Base-by-base conservation (phyloP, 2,888 invertebrate genomes). In the Ochropleura plecta region DNA sequence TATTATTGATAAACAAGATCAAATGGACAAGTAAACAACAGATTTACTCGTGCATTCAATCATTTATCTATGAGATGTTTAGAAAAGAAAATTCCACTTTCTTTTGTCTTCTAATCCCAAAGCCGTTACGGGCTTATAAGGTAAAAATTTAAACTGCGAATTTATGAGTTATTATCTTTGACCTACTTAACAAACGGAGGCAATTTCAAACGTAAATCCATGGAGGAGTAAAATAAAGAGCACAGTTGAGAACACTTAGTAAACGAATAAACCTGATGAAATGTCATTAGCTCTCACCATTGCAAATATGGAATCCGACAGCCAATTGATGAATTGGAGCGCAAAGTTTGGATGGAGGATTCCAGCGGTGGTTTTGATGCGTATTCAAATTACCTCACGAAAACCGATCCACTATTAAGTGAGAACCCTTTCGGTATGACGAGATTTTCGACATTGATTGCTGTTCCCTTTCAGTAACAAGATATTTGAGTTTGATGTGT, bases 371-470 rank as follows among this genome's bases (percentile, higher is more conserved):
- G 80, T 89, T 85, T 76, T 70, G 73, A 83, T 81, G 76, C 75
- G 78, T 87, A 89, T 88, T 89, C 87, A 87, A 87, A 89, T 90
- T 85, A 85, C 79, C 77, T 89, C 65, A 72, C 67, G 78, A 81
- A 87, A 88, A 81, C 76, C 68, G 78, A 86, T 76, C 75, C 79
- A 81, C 75, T 65, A 73, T 73, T 64, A 55, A 66, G 60, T 64
- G 67, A 60, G 60, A 66, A 73, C 73, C 70, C 72, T 76, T 67
- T 80, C 69, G 48, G 57, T 51, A 64, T 70, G 73, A 68, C 65
- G 79, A 78, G 73, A 82, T 85, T 80, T 78, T 75, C 64, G 46
- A 42, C 74, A 71, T 60, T 74, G 44, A 84, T 81, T 76, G 70
- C 63, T 73, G 70, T 70, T 60, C 46, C 70, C 63, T 73, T 48